Evolutionary conservation across 2,113 vertebrate species (phyloP).

Genomic region (Gymnarchus niloticus): DNA sequence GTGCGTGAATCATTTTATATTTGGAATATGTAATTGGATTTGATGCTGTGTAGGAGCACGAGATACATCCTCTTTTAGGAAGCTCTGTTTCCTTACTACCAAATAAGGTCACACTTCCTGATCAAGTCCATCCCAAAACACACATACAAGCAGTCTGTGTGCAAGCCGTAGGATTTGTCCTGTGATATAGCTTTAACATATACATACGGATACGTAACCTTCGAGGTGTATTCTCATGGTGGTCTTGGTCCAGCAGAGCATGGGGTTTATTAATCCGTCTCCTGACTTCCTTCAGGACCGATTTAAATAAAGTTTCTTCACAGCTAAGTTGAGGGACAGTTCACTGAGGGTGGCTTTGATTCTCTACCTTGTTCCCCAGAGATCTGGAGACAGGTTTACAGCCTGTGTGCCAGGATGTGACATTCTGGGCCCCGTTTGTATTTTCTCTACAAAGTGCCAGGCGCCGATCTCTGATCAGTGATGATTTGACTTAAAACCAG

Average conservation of each 20-base stretch:
- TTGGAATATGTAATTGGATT: conserved; percentile 12
- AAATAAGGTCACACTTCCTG: conserved; percentile 5
- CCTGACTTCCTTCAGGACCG: not conserved
- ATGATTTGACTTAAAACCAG: not conserved
- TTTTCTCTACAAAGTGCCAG: not conserved
- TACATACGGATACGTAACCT: not conserved
- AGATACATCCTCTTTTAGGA: not conserved
- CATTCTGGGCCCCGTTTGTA: not conserved
- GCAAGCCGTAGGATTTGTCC: not conserved
- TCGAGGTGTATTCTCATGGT: not conserved
- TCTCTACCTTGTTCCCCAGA: not conserved
- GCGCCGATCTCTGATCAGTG: not conserved
- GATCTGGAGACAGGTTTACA: not conserved
- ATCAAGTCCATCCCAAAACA: not conserved
- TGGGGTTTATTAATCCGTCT: not conserved
- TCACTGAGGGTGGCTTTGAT: not conserved
- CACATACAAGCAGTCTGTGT: not conserved
- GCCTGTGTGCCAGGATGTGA: not conserved
- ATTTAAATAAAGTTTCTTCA: not conserved
- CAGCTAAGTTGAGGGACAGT: not conserved
- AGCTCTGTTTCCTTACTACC: not conserved
- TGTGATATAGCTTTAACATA: not conserved
- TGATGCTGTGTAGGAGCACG: not conserved
- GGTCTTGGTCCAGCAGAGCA: not conserved
- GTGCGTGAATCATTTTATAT: conserved; percentile 16